phyloP scores from a whole-genome alignment of 2,888 invertebrate species.

The Lathronympha strigana region DNA sequence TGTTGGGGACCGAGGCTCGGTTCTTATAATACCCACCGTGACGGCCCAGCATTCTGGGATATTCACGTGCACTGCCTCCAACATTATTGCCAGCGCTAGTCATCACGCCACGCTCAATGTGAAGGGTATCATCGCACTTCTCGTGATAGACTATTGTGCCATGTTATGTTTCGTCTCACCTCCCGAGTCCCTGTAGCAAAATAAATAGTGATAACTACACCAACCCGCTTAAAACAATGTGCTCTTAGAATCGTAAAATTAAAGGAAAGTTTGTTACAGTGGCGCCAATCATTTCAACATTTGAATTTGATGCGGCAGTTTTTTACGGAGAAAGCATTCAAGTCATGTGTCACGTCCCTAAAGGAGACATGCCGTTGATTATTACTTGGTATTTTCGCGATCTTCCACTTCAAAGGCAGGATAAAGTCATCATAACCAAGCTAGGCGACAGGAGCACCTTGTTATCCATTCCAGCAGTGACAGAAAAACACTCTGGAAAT shows the following conservation, averaged over 20 bases:
- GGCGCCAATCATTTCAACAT: slow-evolving; percentile 84
- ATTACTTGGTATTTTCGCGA: slow-evolving; percentile 89
- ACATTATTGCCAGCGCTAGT: slow-evolving; percentile 85
- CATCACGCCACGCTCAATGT: slow-evolving; percentile 86
- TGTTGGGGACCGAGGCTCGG: slow-evolving; percentile 86
- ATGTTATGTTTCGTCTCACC: slow-evolving; percentile 16
- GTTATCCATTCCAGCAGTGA: slow-evolving; percentile 86
- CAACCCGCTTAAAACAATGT: slow-evolving; percentile 6
- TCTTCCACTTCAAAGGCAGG: slow-evolving; percentile 69
- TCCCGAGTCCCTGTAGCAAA: slow-evolving; percentile 1
- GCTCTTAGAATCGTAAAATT: slow-evolving; percentile 1
- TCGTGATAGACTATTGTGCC: slow-evolving; percentile 11
- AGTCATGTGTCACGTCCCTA: slow-evolving; percentile 83
- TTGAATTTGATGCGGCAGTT: slow-evolving; percentile 83
- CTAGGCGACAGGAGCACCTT: slow-evolving; percentile 86
- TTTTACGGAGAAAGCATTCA: slow-evolving; percentile 85
- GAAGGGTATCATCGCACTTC: slow-evolving; percentile 82
- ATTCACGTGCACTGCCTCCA: slow-evolving; percentile 87
- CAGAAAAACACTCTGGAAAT: slow-evolving; percentile 88
- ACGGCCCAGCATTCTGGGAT: slow-evolving; percentile 88
- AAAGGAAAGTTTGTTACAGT: slow-evolving; percentile 69
- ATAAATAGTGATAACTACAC: not conserved
- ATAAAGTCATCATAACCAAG: slow-evolving; percentile 80
- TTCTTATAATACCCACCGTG: slow-evolving; percentile 88
- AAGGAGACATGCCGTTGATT: slow-evolving; percentile 89